Conservation (phyloP, 1,140 invertebrate genomes). For the Portunus trituberculatus region DNA sequence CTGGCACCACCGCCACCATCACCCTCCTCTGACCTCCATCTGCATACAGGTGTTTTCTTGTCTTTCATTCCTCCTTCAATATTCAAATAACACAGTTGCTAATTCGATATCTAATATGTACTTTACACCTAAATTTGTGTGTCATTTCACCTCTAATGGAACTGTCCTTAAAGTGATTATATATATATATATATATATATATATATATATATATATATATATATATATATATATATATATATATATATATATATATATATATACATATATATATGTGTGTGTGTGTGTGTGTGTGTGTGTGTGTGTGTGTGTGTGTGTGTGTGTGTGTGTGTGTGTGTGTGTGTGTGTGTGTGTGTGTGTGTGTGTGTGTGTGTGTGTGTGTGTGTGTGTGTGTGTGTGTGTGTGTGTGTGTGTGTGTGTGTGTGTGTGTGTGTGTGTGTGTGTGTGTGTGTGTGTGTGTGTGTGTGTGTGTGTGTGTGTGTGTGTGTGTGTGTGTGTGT, state of each 20-base stretch:
- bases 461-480: too few relatives aligned
- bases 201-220: conserved; percentile 48
- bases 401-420: too few relatives aligned
- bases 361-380: too few relatives aligned
- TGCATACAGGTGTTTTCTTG: background rate
- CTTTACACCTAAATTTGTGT: conserved; percentile 26
- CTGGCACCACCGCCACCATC: background rate
- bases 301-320: too few relatives aligned
- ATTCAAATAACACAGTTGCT: background rate
- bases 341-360: too few relatives aligned
- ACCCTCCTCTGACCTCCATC: background rate
- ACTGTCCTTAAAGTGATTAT: background rate
- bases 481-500: too few relatives aligned
- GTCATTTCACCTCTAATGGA: background rate
- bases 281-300: too few relatives aligned
- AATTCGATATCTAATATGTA: background rate
- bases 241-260: background rate
- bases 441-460: too few relatives aligned
- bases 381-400: too few relatives aligned
- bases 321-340: too few relatives aligned
- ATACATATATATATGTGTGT: background rate
- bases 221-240: conserved; percentile 34
- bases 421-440: too few relatives aligned
- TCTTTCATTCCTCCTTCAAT: background rate
- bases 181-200: conserved; percentile 38